Percentiles rank a stretch among this genome's conserved stretches.
phyloP scores from a whole-genome alignment of 2,113 vertebrate species.

The Solenodon paradoxus region DNA sequence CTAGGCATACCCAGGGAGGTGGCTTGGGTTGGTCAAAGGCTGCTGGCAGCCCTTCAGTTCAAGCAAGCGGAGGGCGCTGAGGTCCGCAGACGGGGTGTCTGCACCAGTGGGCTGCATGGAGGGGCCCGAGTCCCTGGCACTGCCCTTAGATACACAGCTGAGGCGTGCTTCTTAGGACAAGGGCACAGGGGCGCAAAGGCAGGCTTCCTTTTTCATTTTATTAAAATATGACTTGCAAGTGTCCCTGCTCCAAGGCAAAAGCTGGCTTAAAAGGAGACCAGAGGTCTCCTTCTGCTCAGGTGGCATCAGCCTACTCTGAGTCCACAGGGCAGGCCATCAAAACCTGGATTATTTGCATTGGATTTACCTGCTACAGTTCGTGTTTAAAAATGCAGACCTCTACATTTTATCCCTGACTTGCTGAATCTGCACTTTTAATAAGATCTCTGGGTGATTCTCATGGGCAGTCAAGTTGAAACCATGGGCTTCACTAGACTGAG shows the following conservation, averaged over 20 bases:
- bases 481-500: background rate
- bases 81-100: background rate
- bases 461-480: background rate
- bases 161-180: rapidly evolving
- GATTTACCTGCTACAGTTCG: background rate
- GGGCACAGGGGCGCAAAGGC: background rate
- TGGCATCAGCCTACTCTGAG: background rate
- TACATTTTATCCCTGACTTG: background rate
- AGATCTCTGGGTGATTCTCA: background rate
- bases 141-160: background rate
- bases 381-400: background rate
- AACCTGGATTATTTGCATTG: background rate
- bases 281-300: background rate
- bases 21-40: background rate
- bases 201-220: background rate
- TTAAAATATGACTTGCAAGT: background rate
- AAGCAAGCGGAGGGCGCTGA: background rate
- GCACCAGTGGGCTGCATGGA: background rate
- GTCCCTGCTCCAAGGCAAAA: background rate
- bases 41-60: background rate
- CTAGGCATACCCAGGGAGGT: background rate
- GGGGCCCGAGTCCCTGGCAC: too few relatives aligned
- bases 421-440: background rate
- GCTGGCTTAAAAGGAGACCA: background rate
- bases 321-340: background rate